Base-by-base conservation (phyloP, 2,888 invertebrate species). In the Trimorus sp. region DNA sequence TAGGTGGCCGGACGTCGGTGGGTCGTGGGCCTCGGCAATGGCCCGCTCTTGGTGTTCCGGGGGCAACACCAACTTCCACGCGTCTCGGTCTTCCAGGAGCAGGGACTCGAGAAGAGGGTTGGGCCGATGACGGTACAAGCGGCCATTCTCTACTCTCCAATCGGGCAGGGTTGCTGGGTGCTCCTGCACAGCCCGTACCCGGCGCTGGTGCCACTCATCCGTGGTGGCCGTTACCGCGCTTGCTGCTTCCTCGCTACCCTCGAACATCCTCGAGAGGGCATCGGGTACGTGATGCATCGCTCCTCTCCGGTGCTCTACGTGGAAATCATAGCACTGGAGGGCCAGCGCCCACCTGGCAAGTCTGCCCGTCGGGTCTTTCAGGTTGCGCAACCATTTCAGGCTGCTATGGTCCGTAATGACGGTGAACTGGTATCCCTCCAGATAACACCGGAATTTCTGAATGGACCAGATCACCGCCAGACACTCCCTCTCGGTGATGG, bases 301-400 rank as follows among this genome's bases (percentile, higher is more conserved):
- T 5, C 38, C 38, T 38, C 38, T 38, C 8, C 38, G 5, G 8
- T 38, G 8, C 38, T 15, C 5, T 14, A 7, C 15, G 2, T 1
- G 14, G 15, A 51, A 84, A n/a, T 77, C 53, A 40, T 71, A 78
- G 16, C 71, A 78, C 69, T 83, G 83, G 6, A 87, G 45, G 14
- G 71, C 48, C 9, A 87, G 56, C 9, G 79, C 70, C 77, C 77
- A 77, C 8, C 73, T 12, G 36, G 84, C 85, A 16, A 85, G 59
- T 16, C 83, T 40, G 74, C 74, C 79, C 4, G 56, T 56, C 12
- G 56, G 36, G 56, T 56, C 56, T 1, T 26, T 36, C 36, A 26
- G 6, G 12, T 56, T 56, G n/a, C 37, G 56, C 8, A 26, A n/a
- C 16, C 56, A 56, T 8, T 26, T 56, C 37, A 56, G 36, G 40